Evolutionary conservation across 2,113 vertebrate species (phyloP).

Genomic region (Chaenocephalus aceratus): DNA sequence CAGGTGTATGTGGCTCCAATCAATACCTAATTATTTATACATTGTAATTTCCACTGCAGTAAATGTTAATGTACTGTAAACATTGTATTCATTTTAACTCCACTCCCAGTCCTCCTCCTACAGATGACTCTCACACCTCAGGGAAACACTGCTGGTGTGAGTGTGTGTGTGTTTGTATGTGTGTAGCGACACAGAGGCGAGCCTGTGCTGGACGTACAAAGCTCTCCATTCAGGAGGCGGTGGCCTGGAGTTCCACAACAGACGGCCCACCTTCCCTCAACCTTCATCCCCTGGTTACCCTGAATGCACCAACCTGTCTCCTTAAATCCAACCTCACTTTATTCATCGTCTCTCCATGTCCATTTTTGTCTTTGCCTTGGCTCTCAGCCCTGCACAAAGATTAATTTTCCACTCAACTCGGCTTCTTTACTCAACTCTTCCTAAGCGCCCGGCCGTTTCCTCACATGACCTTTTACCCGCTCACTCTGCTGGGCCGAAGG

Average conservation of each 20-base stretch:
- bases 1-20: background rate
- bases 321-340: constrained; percentile 15
- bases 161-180: constrained; percentile 15
- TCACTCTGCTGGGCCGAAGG: background rate
- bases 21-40: too few relatives aligned
- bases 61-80: background rate
- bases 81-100: constrained; percentile 18
- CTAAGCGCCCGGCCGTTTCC: background rate
- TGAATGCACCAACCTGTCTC: constrained; percentile 26
- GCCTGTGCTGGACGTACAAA: constrained; percentile 67
- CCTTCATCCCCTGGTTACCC: constrained; percentile 64
- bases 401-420: constrained; percentile 12
- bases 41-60: too few relatives aligned
- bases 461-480: constrained; percentile 17
- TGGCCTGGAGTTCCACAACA: constrained; percentile 41
- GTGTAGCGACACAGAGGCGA: constrained; percentile 33
- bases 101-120: background rate
- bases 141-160: constrained; percentile 22
- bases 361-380: constrained; percentile 28
- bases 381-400: constrained; percentile 36
- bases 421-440: constrained; percentile 8
- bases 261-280: constrained; percentile 42
- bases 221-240: constrained; percentile 58
- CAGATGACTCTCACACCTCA: constrained; percentile 27
- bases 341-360: constrained; percentile 3